Conservation (phyloP, 2,113 vertebrate species). For the Centrocercus urophasianus region DNA sequence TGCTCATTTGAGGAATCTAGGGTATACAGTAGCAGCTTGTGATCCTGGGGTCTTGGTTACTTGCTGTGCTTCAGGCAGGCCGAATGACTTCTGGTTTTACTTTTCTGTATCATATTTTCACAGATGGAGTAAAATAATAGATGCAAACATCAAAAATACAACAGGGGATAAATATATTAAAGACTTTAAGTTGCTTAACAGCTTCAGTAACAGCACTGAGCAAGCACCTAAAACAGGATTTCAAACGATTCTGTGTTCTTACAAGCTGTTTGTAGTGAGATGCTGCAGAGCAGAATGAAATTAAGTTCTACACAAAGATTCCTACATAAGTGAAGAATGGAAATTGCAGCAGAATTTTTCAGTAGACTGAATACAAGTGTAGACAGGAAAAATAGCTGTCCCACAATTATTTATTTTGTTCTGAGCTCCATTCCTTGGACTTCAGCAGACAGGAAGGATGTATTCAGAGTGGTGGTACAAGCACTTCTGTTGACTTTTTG, state of each 20-base stretch:
- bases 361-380: not conserved
- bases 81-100: constrained; percentile 54
- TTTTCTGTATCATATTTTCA: constrained; percentile 1
- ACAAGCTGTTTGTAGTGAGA: not conserved
- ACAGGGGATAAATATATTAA: constrained; percentile 22
- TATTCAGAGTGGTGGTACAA: not conserved
- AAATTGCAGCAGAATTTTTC: not conserved
- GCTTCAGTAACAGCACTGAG: not conserved
- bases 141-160: constrained; percentile 33
- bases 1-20: constrained; percentile 41
- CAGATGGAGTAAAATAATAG: constrained; percentile 29
- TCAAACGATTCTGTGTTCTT: not conserved
- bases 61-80: constrained; percentile 11
- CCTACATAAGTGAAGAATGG: not conserved
- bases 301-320: not conserved
- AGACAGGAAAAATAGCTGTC: not conserved
- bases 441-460: not conserved
- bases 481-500: not conserved
- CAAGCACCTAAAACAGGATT: not conserved
- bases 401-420: not conserved
- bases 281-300: not conserved
- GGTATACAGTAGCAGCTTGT: constrained; percentile 29
- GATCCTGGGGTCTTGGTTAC: constrained; percentile 43
- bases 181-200: not conserved
- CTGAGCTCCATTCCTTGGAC: not conserved